Conservation (phyloP, 2,113 vertebrate genomes). For the Perca schrenkii region DNA sequence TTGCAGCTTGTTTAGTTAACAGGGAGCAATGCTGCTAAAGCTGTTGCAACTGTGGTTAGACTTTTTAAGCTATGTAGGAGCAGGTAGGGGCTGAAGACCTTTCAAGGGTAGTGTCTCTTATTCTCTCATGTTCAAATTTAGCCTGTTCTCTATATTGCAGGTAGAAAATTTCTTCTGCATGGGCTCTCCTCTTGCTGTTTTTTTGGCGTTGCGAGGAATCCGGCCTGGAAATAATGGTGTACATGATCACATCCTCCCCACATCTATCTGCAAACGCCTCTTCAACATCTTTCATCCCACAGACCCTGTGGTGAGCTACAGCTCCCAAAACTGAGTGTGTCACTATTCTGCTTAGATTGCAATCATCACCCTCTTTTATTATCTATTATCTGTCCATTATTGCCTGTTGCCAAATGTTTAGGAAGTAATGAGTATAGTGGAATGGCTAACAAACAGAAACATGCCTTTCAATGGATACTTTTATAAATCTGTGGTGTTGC, state of each 20-base stretch:
- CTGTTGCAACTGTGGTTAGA: too few relatives aligned
- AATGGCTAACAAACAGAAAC: background rate
- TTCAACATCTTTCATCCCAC: constrained; percentile 97
- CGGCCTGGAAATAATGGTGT: constrained; percentile 88
- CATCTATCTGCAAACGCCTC: constrained; percentile 92
- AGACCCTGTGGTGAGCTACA: constrained; percentile 93
- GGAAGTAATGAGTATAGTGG: background rate
- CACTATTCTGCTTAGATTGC: background rate
- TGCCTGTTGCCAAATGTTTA: background rate
- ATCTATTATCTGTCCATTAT: background rate
- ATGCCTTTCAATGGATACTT: background rate
- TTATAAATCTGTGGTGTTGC: background rate
- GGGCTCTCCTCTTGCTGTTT: constrained; percentile 96
- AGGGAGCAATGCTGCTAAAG: too few relatives aligned
- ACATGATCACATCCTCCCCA: constrained; percentile 95
- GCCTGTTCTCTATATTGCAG: constrained; percentile 75
- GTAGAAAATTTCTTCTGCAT: constrained; percentile 99
- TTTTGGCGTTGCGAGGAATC: constrained; percentile 93
- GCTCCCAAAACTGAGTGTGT: background rate
- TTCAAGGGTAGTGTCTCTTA: background rate
- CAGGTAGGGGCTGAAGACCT: background rate
- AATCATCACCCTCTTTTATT: background rate
- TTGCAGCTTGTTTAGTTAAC: too few relatives aligned
- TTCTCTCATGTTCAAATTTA: background rate
- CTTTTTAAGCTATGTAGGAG: background rate